These are phyloP conservation scores for Shinisaurus crocodilurus DNA, from an alignment of 2,113 vertebrate species.

Conservation along the genomic window DNA sequence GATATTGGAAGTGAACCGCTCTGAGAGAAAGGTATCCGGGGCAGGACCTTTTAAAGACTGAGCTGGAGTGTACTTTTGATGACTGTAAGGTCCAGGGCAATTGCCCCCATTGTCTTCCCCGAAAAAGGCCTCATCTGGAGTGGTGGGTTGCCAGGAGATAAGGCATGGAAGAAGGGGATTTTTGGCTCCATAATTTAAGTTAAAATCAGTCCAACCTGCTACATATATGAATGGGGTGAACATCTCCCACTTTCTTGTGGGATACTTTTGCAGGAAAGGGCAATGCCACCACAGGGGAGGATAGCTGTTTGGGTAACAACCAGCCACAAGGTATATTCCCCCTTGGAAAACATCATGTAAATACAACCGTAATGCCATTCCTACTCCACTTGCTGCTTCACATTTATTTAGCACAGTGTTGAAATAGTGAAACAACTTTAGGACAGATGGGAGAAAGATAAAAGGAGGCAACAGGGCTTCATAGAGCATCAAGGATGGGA, in stretches of 20 bases:
- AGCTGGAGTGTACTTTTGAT: neutral
- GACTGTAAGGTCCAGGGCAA: neutral
- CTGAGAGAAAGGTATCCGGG: neutral
- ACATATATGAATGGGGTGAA: slow-evolving; percentile 11
- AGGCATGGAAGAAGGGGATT: neutral
- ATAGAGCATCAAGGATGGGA: neutral
- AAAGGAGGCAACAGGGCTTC: neutral
- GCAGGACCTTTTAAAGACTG: neutral
- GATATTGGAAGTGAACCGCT: too few relatives aligned
- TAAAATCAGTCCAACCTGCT: neutral
- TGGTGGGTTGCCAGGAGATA: neutral
- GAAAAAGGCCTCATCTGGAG: neutral
- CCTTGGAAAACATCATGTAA: neutral
- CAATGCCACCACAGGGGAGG: neutral
- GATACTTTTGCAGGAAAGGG: neutral
- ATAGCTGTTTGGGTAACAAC: neutral
- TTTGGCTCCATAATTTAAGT: neutral
- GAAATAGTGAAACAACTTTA: neutral
- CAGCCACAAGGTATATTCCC: neutral
- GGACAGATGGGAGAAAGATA: neutral
- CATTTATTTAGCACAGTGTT: neutral
- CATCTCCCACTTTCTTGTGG: neutral
- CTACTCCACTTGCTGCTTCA: neutral
- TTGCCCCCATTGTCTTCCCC: neutral
- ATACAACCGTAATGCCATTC: neutral